A percentile compares a stretch with the other conserved stretches of the same genome.
phyloP scores from a whole-genome alignment of 2,888 invertebrate genomes.

The Dynastes hyllus region DNA sequence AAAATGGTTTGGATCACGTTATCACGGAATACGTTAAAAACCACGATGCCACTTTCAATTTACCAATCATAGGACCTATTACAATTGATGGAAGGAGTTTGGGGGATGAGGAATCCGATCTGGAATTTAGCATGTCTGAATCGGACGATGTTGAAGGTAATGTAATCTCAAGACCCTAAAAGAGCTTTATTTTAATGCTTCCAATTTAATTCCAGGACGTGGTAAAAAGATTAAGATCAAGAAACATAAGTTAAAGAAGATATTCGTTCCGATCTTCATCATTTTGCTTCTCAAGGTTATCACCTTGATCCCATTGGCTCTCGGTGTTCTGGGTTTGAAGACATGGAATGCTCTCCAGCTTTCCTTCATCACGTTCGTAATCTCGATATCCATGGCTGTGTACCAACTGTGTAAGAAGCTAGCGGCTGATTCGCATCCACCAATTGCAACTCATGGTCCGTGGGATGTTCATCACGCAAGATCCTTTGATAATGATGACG shows the following conservation, averaged over 20 bases:
- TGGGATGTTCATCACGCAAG: conserved; percentile 68
- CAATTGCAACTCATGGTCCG: conserved; percentile 73
- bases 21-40: conserved; percentile 81
- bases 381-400: conserved; percentile 87
- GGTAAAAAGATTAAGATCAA: conserved; percentile 47
- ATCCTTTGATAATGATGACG: conserved; percentile 72
- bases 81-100: conserved; percentile 85
- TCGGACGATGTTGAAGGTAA: conserved; percentile 65
- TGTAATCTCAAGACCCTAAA: background rate
- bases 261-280: conserved; percentile 87
- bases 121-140: conserved; percentile 77
- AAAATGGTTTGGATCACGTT: conserved; percentile 77
- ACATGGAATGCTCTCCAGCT: conserved; percentile 91
- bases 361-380: conserved; percentile 90
- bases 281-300: conserved; percentile 89
- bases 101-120: conserved; percentile 82
- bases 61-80: conserved; percentile 83
- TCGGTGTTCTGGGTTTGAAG: conserved; percentile 88
- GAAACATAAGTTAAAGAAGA: conserved; percentile 81
- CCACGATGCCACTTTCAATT: conserved; percentile 84
- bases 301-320: conserved; percentile 88
- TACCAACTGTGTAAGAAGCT: conserved; percentile 92
- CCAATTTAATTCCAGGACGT: conserved; percentile 30
- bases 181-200: background rate
- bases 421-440: conserved; percentile 78